Conservation (phyloP, 2,113 vertebrate species). For the Plecturocebus donacophilus region DNA sequence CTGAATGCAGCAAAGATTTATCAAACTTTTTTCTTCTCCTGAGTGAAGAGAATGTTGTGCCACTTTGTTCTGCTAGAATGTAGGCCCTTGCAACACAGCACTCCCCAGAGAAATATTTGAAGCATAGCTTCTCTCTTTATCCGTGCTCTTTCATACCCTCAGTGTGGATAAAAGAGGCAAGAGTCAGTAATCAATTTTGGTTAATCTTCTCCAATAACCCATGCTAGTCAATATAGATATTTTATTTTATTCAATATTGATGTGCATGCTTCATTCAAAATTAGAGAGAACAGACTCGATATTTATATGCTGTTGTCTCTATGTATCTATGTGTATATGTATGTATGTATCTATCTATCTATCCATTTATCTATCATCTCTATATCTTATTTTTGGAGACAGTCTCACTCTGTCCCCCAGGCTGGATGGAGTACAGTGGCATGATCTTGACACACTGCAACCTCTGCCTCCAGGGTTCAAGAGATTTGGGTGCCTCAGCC, state of each 20-base stretch:
- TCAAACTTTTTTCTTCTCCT: neutral
- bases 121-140: neutral
- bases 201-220: neutral
- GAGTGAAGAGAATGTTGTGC: neutral
- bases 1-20: neutral
- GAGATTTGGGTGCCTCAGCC: too few relatives aligned
- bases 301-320: neutral
- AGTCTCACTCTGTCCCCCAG: too few relatives aligned
- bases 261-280: neutral
- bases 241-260: neutral
- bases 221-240: neutral
- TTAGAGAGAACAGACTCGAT: neutral
- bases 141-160: neutral
- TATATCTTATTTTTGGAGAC: neutral
- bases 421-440: too few relatives aligned
- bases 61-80: neutral
- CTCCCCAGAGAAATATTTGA: neutral
- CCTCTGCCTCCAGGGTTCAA: too few relatives aligned
- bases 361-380: accelerated
- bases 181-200: neutral
- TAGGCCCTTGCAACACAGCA: neutral
- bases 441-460: too few relatives aligned
- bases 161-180: neutral
- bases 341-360: accelerated
- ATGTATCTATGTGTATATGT: neutral